Evolutionary conservation across 1,140 invertebrate species (phyloP).

Genomic region (Carposina sasakii): DNA sequence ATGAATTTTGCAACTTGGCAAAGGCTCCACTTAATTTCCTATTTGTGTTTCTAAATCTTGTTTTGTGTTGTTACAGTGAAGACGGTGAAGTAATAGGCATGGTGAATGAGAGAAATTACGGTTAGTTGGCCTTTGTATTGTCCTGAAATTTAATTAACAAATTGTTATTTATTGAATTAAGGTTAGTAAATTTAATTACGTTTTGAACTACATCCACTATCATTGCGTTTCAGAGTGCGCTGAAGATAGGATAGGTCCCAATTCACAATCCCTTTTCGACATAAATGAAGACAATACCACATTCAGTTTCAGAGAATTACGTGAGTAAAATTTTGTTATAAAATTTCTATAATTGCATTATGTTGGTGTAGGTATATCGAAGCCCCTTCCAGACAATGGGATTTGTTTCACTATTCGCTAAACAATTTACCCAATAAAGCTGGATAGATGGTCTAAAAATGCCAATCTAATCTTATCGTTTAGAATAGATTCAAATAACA

Average conservation of each 20-base stretch:
- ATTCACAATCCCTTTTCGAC: slow-evolving; percentile 43
- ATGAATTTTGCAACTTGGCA: slow-evolving; percentile 54
- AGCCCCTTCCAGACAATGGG: too few species aligned
- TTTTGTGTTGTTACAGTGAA: slow-evolving; percentile 52
- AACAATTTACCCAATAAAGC: too few species aligned
- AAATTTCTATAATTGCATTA: too few species aligned
- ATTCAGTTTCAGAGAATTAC: slow-evolving; percentile 53
- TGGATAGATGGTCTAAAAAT: too few species aligned
- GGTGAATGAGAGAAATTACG: slow-evolving; percentile 61
- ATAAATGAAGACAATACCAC: slow-evolving; percentile 32
- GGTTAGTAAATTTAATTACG: slow-evolving; percentile 61
- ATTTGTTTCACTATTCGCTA: too few species aligned
- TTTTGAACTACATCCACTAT: too few species aligned
- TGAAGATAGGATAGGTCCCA: slow-evolving; percentile 41
- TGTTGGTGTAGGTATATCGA: too few species aligned
- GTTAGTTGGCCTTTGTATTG: slow-evolving; percentile 37
- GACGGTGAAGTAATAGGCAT: slow-evolving; percentile 65
- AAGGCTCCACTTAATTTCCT: slow-evolving; percentile 8
- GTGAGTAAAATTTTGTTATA: slow-evolving; percentile 34
- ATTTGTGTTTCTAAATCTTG: slow-evolving; percentile 17
- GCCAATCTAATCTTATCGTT: too few species aligned
- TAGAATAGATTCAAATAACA: too few species aligned
- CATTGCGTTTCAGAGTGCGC: slow-evolving; percentile 46
- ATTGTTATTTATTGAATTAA: slow-evolving; percentile 43
- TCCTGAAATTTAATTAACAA: slow-evolving; percentile 42